Evolutionary conservation across 2,888 invertebrate genomes (phyloP), one percentile per base, ranked within the genome.

Genomic region (Podabrus alpinus): DNA sequence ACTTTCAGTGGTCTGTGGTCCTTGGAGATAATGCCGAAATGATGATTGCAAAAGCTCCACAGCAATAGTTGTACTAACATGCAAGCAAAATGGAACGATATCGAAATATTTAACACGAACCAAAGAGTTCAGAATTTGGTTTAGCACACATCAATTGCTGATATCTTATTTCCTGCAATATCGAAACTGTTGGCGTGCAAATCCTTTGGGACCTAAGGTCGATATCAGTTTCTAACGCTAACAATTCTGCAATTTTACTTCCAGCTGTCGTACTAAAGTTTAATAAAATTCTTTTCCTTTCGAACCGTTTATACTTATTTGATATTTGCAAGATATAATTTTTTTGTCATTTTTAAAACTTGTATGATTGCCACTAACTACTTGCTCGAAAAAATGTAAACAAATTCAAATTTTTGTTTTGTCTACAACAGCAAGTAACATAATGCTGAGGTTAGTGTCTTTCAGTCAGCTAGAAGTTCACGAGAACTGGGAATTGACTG

Each of bases 181-280:
- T 86, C 86, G 86, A 82, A 85, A 84, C 86, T 85, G 86, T 85
- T 86, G 85, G 86, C 85, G 86, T 85, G 86, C 83, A 83, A 85
- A 83, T 85, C 86, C 85, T 81, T 64, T 68, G 86, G 86, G 86
- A 86, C 79, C 80, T 74, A 80, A 83, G 86, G 85, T 86, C 87
- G 86, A 87, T 87, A 86, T 85, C 85, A 85, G 85, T 87, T 86
- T 84, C 84, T 84, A 84, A 83, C 84, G 86, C 87, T 86, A 87
- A 87, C 87, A 88, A 88, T 87, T 88, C 87, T 85, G 85, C 86
- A 87, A 86, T 86, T 88, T 87, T 87, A 87, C 86, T 87, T 85
- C 84, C 83, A 79, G 82, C 87, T 87, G 87, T 87, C 87, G 85
- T 84, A 86, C 85, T 86, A 86, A 87, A 86, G 83, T 86, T 86